Conservation (phyloP, 2,888 invertebrate genomes). For the Trachelus stipa region DNA sequence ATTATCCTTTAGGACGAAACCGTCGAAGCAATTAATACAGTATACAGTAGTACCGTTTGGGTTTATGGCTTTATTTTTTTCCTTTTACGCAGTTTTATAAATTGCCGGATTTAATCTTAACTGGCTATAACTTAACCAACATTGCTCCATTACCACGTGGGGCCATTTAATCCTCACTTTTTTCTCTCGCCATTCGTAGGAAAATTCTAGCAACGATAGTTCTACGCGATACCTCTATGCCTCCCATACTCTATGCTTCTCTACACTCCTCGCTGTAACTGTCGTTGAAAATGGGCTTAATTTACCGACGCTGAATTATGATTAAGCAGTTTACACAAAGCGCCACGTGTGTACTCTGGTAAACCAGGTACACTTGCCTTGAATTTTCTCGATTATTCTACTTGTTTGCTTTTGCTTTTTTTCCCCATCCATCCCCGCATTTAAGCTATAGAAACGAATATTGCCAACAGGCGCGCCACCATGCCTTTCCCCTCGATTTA, state of each 20-base stretch:
- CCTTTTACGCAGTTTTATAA: conserved; percentile 24
- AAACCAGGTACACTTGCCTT: conserved; percentile 35
- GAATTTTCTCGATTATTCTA: no score
- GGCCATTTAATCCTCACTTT: conserved; percentile 36
- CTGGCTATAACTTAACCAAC: conserved; percentile 41
- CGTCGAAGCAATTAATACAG: neutral
- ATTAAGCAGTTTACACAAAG: conserved; percentile 46
- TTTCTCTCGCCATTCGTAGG: conserved; percentile 14
- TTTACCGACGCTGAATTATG: conserved; percentile 48
- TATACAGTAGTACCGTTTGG: neutral
- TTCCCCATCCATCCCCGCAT: neutral
- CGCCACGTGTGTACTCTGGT: conserved; percentile 24
- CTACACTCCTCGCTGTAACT: conserved; percentile 11
- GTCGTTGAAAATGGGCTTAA: conserved; percentile 44
- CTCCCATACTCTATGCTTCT: conserved; percentile 10
- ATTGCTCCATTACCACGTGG: conserved; percentile 29
- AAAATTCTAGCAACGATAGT: conserved; percentile 6
- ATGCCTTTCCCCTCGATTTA: neutral
- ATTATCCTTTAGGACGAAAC: neutral
- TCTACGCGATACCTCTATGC: conserved; percentile 10
- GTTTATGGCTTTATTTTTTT: neutral
- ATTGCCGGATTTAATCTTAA: conserved; percentile 49
- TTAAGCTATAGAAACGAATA: neutral
- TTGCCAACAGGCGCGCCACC: neutral
- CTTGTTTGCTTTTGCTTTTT: neutral